These are phyloP conservation scores for Pseudomyrmex flavicornis DNA, from an alignment of 1,140 invertebrate species.

Conservation along the genomic window DNA sequence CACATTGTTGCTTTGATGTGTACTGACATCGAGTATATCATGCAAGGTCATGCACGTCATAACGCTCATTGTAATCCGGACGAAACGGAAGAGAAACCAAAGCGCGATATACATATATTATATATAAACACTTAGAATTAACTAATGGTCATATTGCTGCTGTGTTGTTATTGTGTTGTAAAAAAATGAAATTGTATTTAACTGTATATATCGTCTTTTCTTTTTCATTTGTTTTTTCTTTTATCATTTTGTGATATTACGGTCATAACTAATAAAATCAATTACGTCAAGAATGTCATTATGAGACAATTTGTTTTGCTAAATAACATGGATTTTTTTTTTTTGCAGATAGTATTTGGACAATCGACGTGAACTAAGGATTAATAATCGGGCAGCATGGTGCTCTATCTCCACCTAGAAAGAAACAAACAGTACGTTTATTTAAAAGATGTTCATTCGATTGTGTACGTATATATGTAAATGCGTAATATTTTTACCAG, in stretches of 20 bases:
- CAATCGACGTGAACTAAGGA: constrained; percentile 84
- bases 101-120: constrained; percentile 82
- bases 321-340: constrained; percentile 84
- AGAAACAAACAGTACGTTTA: constrained; percentile 29
- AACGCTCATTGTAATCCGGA: constrained; percentile 76
- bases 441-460: not conserved
- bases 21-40: constrained; percentile 84
- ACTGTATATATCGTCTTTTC: constrained; percentile 64
- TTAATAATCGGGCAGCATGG: constrained; percentile 84
- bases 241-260: constrained; percentile 50
- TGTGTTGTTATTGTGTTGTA: constrained; percentile 37
- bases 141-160: constrained; percentile 72
- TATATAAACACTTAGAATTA: constrained; percentile 77
- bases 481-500: constrained; percentile 76
- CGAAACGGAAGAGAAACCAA: constrained; percentile 57
- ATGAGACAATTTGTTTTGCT: constrained; percentile 78
- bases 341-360: constrained; percentile 82
- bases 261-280: constrained; percentile 74
- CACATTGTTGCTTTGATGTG: constrained; percentile 82
- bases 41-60: constrained; percentile 74
- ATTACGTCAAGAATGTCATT: constrained; percentile 80
- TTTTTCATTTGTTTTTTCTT: constrained; percentile 59
- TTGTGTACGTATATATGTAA: not conserved
- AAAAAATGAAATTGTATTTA: constrained; percentile 58
- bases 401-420: constrained; percentile 81